Base-by-base conservation (phyloP, 2,797 vertebrate genomes). In the Pseudochaenichthys georgianus region DNA sequence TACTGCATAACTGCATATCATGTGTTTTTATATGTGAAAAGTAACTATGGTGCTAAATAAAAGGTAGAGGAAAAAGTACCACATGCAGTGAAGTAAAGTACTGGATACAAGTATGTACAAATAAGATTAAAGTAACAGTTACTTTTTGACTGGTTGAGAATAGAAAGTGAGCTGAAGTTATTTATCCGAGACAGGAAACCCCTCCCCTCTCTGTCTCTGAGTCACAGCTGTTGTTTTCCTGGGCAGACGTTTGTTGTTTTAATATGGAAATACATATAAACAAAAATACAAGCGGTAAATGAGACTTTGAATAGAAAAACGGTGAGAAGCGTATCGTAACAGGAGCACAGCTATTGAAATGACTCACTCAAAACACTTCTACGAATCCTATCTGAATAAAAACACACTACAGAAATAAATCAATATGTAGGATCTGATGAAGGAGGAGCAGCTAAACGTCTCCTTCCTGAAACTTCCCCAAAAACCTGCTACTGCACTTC, bases 181-280 rank as follows among this genome's bases (percentile, higher is more conserved):
- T 83, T 85, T 83, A 88, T 79, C 77, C 52, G 57, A 69, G 53
- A 75, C 59, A 64, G 78, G 70, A 85, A 88, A 64, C 63, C 59
- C 62, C 59, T 51, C 66, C 50, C 57, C 69, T 59, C 82, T 77
- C 72, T 54, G 72, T 70, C 65, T 6, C 65, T 4, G 61, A 73
- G 59, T 60, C 61, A n/a, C 34, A 38, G 34, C 34, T 38, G 61
- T 71, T 73, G 64, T 69, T 71, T 71, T 64, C 43, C 55, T 58
- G 11, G 64, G 72, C 28, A 80, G 41, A 70, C 13, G 52, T 66
- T 81, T 62, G 73, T 59, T 78, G 75, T 89, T 80, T 84, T 13
- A 72, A 77, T 64, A n/a, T 73, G 62, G 64, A 69, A 75, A 75
- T 58, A 75, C 75, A 86, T 50, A 77, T 52, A 55, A 78, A 75